These are phyloP conservation scores for Chromobotia macracanthus DNA, from an alignment of 2,797 vertebrate genomes.

Conservation along the genomic window DNA sequence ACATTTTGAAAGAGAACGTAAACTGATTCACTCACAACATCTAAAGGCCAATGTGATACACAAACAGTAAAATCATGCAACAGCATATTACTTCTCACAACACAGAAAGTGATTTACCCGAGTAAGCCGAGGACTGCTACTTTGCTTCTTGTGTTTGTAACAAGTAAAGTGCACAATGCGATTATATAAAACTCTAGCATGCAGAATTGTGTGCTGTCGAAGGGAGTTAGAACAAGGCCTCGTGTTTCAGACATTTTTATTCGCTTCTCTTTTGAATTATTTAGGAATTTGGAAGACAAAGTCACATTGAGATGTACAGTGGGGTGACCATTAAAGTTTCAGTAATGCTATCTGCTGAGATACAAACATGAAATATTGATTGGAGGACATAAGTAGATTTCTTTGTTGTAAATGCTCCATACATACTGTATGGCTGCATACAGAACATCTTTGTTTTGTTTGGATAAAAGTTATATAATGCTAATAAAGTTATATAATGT, in stretches of 20 bases:
- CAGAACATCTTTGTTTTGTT: background rate
- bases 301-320: conserved; percentile 20
- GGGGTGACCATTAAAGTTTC: conserved; percentile 49
- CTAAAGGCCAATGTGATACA: conserved; percentile 24
- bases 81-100: background rate
- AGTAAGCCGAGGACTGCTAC: background rate
- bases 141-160: conserved; percentile 12
- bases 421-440: background rate
- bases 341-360: conserved; percentile 37
- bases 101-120: background rate
- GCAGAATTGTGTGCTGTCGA: conserved; percentile 11
- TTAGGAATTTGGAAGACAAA: conserved; percentile 42
- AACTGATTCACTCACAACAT: conserved; percentile 24
- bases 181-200: conserved; percentile 33
- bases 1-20: background rate
- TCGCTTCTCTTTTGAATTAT: conserved; percentile 40
- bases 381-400: conserved; percentile 24
- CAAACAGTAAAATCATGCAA: background rate
- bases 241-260: conserved; percentile 23
- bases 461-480: background rate
- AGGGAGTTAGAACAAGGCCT: conserved; percentile 14
- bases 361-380: conserved; percentile 50
- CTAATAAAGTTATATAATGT: background rate
- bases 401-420: conserved; percentile 29
- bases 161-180: conserved; percentile 24